Base-by-base conservation (phyloP, 2,797 vertebrate species). In the Capromys pilorides region DNA sequence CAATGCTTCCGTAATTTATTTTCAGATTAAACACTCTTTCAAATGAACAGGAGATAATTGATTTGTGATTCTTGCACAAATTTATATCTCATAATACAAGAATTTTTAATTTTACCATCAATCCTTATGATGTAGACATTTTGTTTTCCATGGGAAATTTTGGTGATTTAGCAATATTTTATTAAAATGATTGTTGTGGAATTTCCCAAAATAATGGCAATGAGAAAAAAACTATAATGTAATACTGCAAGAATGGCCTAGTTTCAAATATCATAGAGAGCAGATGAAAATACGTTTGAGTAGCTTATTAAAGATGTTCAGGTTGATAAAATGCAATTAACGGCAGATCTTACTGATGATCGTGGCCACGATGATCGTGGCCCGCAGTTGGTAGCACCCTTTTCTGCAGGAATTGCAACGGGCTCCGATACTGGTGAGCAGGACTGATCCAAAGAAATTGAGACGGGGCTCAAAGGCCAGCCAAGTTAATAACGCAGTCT, bases 401-500 rank as follows among this genome's bases (percentile, higher is more conserved):
- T 78, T 77, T 82, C 62, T 64, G 19, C 88, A 92, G 95, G 87
- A 93, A 94, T 5, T 88, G 73, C 31, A 62, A 80, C 86, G 69
- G 81, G 59, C 90, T 82, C 87, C 59, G 86, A 39, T 91, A 90
- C 66, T 90, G 88, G 26, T 83, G 86, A 91, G 86, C 66, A 85
- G 80, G 36, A 86, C 39, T 51, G 87, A 97, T 86, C 59, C 64
- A 51, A 26, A 93, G 94, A 94, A 95, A 95, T 2, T 67, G 85
- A 94, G 88, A 92, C 89, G 88, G 87, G 92, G 84, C 77, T 96
- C 84, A 95, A 96, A 95, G 96, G 78, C 94, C 94, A 94, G 79
- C 26, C 4, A 91, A 91, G 73, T 91, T 95, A 93, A 93, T 95
- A 95, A 95, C 59, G 57, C 96, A 94, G 26, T 6, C 36, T 81